A percentile compares a stretch with the other conserved stretches of the same genome.
phyloP scores from a whole-genome alignment of 1,140 invertebrate genomes.

The Heliothis subflexa region DNA sequence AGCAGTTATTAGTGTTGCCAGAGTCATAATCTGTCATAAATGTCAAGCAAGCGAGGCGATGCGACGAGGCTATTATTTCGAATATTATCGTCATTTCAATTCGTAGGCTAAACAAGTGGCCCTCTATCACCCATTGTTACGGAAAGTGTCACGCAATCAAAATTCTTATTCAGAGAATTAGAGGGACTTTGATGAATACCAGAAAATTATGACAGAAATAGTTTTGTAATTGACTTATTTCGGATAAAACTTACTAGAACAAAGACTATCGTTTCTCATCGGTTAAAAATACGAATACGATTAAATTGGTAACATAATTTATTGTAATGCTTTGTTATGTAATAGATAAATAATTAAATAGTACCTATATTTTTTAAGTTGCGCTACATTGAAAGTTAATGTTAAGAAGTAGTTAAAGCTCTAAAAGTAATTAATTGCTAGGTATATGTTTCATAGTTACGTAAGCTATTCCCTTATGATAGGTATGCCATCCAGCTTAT shows the following conservation, averaged over 20 bases:
- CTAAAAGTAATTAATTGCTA: not conserved
- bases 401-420: not conserved
- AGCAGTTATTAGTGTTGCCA: constrained; percentile 77
- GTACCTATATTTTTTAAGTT: too few relatives aligned
- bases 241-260: not conserved
- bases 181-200: constrained; percentile 16
- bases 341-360: too few relatives aligned
- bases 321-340: too few relatives aligned
- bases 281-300: too few relatives aligned
- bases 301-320: too few relatives aligned
- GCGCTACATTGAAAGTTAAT: not conserved
- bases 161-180: constrained; percentile 21
- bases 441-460: too few relatives aligned
- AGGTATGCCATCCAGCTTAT: constrained; percentile 94
- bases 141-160: constrained; percentile 76
- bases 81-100: constrained; percentile 76
- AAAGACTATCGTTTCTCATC: not conserved
- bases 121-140: constrained; percentile 68
- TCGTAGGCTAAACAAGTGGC: constrained; percentile 72
- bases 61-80: constrained; percentile 72
- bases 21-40: constrained; percentile 83
- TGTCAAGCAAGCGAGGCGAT: constrained; percentile 74
- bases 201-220: constrained; percentile 16
- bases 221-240: constrained; percentile 14
- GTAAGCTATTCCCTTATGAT: constrained; percentile 83